Evolutionary conservation across 2,888 invertebrate genomes (phyloP).

Genomic region (Alviniconcha strummeri): DNA sequence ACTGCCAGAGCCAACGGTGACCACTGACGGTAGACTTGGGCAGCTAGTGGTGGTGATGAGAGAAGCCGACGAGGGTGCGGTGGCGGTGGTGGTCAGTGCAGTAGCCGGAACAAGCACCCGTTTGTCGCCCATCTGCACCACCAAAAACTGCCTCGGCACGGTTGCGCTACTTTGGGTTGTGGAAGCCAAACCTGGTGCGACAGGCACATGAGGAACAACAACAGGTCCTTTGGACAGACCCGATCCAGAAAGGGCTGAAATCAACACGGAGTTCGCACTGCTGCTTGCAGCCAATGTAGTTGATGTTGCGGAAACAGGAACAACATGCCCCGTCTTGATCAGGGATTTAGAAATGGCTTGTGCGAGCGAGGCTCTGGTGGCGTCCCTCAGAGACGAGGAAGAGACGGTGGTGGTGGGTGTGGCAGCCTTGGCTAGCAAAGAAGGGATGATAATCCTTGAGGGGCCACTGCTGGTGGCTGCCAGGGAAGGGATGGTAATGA

Average conservation of each 20-base stretch:
- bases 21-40: background rate
- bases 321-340: background rate
- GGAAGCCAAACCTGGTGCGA: background rate
- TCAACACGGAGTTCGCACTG: background rate
- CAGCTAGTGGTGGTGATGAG: background rate
- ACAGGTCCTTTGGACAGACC: background rate
- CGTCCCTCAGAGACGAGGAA: conserved; percentile 12
- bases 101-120: conserved; percentile 21
- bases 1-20: background rate
- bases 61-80: background rate
- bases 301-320: too few species aligned
- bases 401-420: background rate
- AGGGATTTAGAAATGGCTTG: conserved; percentile 25
- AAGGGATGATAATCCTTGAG: background rate
- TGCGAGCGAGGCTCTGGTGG: conserved; percentile 2
- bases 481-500: conserved; percentile 1
- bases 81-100: conserved; percentile 1
- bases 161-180: background rate
- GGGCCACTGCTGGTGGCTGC: background rate
- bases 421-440: background rate
- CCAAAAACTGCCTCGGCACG: conserved; percentile 15
- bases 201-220: background rate
- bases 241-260: background rate
- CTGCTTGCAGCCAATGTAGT: background rate
- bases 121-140: conserved; percentile 31